These are phyloP conservation scores for human (Homo sapiens) DNA, from an alignment of 2,113 vertebrate species.

Conservation along the genomic window DNA sequence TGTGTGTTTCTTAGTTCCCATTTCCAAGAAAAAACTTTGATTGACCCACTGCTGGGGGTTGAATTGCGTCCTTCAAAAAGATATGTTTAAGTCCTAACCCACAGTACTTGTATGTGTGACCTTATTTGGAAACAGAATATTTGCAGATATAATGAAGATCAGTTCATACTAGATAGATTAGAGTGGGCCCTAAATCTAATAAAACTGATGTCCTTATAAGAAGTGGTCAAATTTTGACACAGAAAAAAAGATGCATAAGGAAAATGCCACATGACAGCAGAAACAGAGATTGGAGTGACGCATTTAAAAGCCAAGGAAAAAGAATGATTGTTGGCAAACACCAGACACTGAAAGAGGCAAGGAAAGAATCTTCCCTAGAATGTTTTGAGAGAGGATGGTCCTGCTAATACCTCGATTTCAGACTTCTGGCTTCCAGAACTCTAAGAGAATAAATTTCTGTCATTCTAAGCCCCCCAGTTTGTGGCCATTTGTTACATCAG, in stretches of 20 bases:
- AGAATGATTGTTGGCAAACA: neutral
- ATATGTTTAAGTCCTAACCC: neutral
- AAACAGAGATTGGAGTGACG: neutral
- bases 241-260: neutral
- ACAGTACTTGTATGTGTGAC: neutral
- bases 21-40: neutral
- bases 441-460: neutral
- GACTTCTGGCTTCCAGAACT: neutral
- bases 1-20: neutral
- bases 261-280: neutral
- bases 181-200: neutral
- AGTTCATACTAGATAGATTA: neutral
- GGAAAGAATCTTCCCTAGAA: neutral
- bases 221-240: neutral
- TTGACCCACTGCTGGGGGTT: neutral
- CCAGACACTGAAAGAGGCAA: neutral
- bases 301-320: neutral
- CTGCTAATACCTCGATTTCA: neutral
- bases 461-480: neutral
- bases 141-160: neutral
- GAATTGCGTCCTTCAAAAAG: neutral
- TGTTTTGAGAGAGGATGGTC: neutral
- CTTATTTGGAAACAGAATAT: conserved; percentile 9
- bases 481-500: neutral
- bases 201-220: neutral